Evolutionary conservation across 2,113 vertebrate genomes (phyloP), one percentile per base, ranked within the genome.

Genomic region (Coregonus clupeaformis): DNA sequence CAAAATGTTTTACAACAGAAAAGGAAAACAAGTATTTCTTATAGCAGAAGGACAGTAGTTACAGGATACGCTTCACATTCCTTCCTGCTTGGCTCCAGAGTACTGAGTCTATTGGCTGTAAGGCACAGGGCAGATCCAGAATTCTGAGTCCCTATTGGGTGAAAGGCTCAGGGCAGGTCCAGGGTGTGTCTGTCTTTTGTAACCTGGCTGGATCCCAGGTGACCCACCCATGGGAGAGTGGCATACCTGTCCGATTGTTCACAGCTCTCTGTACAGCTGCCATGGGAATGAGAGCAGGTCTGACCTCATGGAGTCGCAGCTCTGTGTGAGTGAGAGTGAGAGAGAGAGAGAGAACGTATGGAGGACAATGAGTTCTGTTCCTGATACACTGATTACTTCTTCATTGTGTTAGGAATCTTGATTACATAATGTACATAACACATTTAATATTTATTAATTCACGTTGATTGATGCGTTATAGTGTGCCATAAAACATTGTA

Each of bases 161-260:
- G 5, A n/a, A 20, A 45, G 66, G 68, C n/a, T 12, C 20, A 13
- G 7, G 67, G 32, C n/a, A 9, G 18, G 11, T n/a, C 14, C n/a
- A 24, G 63, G 59, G n/a, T 49, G 47, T 57, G 68, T 76, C 66
- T 77, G 13, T 60, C 49, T 77, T 30, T 69, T 59, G 27, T 80
- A 70, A 16, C 60, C 64, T 24, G 68, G 42, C 22, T 75, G 57
- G 25, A 47, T 66, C 4, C 27, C 27, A 45, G 49, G 13, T 52
- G 49, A 18, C 14, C 49, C 49, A 52, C 49, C 12, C 13, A 12
- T 24, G 22, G 67, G n/a, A 45, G 32, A 68, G 36, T 25, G 5
- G 20, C 20, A 22, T 68, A 36, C 60, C 60, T 6, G 63, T 65
- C 22, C 22, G 1, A 82, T 84, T 81, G 74, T 77, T 76, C 74